A percentile compares a stretch with the other conserved stretches of the same genome.
Conservation (phyloP, 1,140 invertebrate species). For the Trypoxylus dichotomus region DNA sequence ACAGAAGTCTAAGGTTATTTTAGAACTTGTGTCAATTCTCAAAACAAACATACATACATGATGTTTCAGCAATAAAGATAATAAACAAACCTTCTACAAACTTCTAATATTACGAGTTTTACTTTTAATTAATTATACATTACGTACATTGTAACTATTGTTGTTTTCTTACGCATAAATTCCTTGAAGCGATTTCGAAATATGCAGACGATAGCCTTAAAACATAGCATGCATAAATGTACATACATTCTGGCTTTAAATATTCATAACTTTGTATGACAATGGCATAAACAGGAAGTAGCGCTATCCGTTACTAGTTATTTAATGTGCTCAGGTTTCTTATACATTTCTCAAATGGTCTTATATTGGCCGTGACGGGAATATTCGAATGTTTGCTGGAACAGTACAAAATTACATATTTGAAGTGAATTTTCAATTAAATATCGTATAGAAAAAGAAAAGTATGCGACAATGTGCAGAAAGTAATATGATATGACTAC, state of each 20-base stretch:
- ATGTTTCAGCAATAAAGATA: not conserved
- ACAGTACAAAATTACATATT: too few relatives aligned
- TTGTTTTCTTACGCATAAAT: not conserved
- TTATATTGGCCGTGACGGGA: not conserved
- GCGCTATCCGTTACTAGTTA: not conserved
- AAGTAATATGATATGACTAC: too few relatives aligned
- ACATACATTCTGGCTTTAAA: not conserved
- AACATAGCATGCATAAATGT: not conserved
- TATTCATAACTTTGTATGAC: not conserved
- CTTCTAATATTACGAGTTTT: too few relatives aligned
- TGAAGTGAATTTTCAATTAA: too few relatives aligned
- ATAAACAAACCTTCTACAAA: too few relatives aligned
- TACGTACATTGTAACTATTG: too few relatives aligned
- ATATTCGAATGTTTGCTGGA: too few relatives aligned
- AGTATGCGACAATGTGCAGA: too few relatives aligned
- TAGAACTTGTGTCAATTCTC: not conserved
- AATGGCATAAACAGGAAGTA: slow-evolving; percentile 2
- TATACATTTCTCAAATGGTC: not conserved
- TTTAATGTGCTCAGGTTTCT: not conserved
- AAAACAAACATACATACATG: not conserved
- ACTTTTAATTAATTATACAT: too few relatives aligned
- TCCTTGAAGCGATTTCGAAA: not conserved
- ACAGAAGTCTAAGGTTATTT: not conserved
- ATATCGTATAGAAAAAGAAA: too few relatives aligned
- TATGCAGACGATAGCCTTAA: not conserved